phyloP scores from a whole-genome alignment of 1,140 invertebrate species.

The Scylla paramamosain region DNA sequence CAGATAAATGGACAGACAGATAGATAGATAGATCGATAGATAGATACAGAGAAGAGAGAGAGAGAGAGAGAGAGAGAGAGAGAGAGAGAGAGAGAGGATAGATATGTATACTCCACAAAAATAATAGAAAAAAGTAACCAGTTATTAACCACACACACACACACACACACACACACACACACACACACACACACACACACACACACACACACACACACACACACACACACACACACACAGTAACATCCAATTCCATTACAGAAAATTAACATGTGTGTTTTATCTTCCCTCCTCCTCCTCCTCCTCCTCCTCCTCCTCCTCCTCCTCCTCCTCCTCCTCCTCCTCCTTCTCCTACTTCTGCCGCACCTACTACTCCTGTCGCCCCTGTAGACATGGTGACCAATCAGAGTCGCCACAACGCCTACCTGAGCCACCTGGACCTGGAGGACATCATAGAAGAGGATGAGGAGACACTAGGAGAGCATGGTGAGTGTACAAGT shows the following conservation, averaged over 20 bases:
- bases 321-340: not conserved
- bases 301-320: not conserved
- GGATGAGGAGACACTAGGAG: constrained; percentile 74
- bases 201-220: constrained; percentile 36
- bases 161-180: too few relatives aligned
- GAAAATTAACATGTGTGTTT: not conserved
- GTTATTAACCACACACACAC: too few relatives aligned
- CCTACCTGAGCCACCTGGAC: constrained; percentile 65
- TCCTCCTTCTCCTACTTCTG: not conserved
- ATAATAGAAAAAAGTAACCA: too few relatives aligned
- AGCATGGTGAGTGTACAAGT: constrained; percentile 71
- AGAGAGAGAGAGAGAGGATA: too few relatives aligned
- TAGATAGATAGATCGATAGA: too few relatives aligned
- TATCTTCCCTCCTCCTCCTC: constrained; percentile 1
- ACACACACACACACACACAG: constrained; percentile 27
- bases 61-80: too few relatives aligned
- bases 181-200: too few relatives aligned
- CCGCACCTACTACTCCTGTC: not conserved
- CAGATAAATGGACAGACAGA: too few relatives aligned
- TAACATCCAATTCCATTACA: not conserved
- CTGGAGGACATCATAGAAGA: constrained; percentile 76
- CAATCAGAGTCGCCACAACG: constrained; percentile 65
- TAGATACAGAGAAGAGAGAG: too few relatives aligned
- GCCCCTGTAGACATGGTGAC: constrained; percentile 40
- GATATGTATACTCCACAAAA: too few relatives aligned